Evolutionary conservation across 2,797 vertebrate species (phyloP).

Genomic region (Pelochelys cantorii): DNA sequence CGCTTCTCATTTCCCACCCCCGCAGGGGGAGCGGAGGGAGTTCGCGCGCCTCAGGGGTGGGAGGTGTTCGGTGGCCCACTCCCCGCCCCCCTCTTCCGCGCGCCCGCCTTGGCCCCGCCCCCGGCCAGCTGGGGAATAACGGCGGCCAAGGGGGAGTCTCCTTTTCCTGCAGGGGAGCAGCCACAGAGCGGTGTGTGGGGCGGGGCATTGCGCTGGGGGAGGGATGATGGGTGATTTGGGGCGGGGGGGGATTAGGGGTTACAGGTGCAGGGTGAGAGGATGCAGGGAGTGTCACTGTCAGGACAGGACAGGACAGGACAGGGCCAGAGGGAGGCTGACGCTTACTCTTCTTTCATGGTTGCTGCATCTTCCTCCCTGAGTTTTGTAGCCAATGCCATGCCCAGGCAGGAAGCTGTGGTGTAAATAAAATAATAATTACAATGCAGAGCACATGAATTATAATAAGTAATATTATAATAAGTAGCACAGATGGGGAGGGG

Average conservation of each 20-base stretch:
- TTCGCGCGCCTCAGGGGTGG: neutral
- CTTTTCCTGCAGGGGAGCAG: neutral
- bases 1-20: no score
- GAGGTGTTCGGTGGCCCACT: no score
- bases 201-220: accelerated
- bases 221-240: accelerated
- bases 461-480: no score
- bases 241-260: accelerated
- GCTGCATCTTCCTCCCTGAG: neutral
- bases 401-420: neutral
- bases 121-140: neutral
- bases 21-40: no score
- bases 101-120: neutral
- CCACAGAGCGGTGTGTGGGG: neutral
- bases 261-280: accelerated
- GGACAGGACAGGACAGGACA: accelerated
- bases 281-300: neutral
- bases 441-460: neutral
- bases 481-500: neutral
- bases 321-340: no score
- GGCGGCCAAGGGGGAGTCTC: neutral
- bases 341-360: neutral
- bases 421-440: neutral
- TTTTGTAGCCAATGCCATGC: neutral
- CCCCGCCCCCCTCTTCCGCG: neutral